Evolutionary conservation across 2,888 invertebrate species (phyloP).

Genomic region (Pyrocoelia pectoralis): DNA sequence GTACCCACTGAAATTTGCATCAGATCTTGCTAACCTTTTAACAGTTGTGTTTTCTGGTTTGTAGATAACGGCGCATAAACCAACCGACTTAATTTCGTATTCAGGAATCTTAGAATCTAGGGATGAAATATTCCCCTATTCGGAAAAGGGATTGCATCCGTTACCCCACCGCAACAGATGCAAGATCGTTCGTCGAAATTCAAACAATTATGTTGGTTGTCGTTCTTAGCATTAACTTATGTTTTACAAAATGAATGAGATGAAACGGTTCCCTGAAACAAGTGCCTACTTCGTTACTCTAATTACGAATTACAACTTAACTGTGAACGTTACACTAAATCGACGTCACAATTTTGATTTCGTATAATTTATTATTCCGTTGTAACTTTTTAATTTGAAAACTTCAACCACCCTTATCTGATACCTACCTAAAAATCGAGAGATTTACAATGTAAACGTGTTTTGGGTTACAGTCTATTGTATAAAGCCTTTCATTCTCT

Average conservation of each 20-base stretch:
- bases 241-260: neutral
- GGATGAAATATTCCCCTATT: neutral
- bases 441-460: no score
- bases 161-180: neutral
- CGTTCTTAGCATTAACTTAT: neutral
- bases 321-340: no score
- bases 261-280: neutral
- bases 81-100: no score
- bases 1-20: no score
- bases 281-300: no score
- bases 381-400: neutral
- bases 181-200: neutral
- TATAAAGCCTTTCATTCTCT: no score
- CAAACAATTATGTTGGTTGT: neutral
- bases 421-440: no score
- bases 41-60: neutral
- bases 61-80: no score
- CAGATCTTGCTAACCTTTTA: neutral
- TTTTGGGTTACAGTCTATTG: no score
- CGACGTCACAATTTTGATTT: neutral
- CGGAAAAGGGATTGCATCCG: neutral
- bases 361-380: neutral
- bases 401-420: neutral
- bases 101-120: neutral
- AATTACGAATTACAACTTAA: no score